phyloP scores from a whole-genome alignment of 2,797 vertebrate genomes.

The Alcedo quadribrachys region DNA sequence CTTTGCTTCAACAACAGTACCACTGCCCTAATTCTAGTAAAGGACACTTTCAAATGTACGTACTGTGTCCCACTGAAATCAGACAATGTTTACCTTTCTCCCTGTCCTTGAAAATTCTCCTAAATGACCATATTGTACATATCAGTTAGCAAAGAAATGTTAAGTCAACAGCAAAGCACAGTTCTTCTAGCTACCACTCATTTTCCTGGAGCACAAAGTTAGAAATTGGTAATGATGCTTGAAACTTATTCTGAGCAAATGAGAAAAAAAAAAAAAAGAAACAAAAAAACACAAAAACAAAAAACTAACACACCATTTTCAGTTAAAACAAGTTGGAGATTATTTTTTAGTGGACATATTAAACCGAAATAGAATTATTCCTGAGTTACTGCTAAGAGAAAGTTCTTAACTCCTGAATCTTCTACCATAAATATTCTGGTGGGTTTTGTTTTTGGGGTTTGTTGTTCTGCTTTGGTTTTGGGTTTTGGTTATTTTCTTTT shows the following conservation, averaged over 20 bases:
- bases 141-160: background rate
- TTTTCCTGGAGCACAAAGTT: background rate
- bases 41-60: background rate
- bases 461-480: background rate
- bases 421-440: background rate
- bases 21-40: background rate
- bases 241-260: background rate
- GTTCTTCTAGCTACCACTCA: background rate
- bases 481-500: background rate
- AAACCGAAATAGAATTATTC: background rate
- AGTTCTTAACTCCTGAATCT: background rate
- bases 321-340: background rate
- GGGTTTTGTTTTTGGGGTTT: background rate
- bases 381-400: background rate
- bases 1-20: background rate
- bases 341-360: background rate
- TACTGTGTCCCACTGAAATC: accelerated
- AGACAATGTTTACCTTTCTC: background rate
- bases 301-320: background rate
- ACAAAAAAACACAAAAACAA: background rate
- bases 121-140: background rate
- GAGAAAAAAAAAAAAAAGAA: background rate
- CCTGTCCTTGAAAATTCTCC: background rate
- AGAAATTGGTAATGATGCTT: background rate
- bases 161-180: background rate